Evolutionary conservation across 64 coral and sea anemone species (phyloP), one percentile per base, ranked within the genome.

Genomic region (Montipora efflorescens): DNA sequence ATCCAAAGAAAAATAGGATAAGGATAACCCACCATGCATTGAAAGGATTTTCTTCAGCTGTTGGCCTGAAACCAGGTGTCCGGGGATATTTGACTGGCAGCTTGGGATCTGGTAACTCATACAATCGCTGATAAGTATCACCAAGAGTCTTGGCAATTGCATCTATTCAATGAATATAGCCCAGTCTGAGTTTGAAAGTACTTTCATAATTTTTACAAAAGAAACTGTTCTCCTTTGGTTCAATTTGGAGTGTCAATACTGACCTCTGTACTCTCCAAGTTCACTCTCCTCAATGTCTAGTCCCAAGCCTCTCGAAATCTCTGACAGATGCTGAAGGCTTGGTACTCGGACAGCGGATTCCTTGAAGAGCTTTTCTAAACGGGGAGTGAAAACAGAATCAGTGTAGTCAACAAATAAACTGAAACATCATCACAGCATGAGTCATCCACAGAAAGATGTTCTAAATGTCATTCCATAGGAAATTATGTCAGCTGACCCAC

Each of bases 51-150:
- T 95, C 80, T 13, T 78, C 69, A 53, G 46, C 22, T 58, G 93
- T 14, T 9, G 93, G 93, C 48, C 73, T 77, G 48, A 90, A 78
- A 46, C 88, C 93, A 18, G 79, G 48, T 9, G 80, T 95, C 20
- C 93, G 88, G 13, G 88, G 87, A 95, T 95, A 95, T 59, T 95
- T 95, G 11, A 95, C 93, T 47, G 93, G 93, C 18, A 86, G 80
- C 59, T 93, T 93, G 72, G 91, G 91, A 19, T 93, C 91, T 47
- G 79, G 81, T 85, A 93, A 77, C 51, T 93, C 82, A 13, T 93
- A 87, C 68, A 92, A 44, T 11, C 81, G 36, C 43, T 92, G 90
- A 20, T 83, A 92, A 1, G 90, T 92, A 44, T 83, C 81, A 16
- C 70, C 52, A 5, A 92, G 43, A 6, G 79, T 92, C 11, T 47